These are phyloP conservation scores for Lepus oiostolus DNA, from an alignment of 2,797 vertebrate species.

Conservation along the genomic window DNA sequence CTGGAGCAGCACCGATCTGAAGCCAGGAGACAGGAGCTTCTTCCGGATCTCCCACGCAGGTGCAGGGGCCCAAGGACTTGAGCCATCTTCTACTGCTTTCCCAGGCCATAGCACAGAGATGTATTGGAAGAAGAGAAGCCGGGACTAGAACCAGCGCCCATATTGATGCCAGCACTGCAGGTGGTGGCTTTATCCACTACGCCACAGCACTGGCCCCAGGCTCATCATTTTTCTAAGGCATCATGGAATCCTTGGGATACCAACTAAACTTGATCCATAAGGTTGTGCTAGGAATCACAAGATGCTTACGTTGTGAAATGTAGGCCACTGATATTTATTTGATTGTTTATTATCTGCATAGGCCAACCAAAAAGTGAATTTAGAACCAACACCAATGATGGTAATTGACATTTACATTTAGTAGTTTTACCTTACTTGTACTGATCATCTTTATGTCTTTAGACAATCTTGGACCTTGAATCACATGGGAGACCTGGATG, in stretches of 20 bases:
- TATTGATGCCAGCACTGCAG: too few relatives aligned
- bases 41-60: too few relatives aligned
- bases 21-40: too few relatives aligned
- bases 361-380: neutral
- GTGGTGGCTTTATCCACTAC: too few relatives aligned
- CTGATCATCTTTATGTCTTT: neutral
- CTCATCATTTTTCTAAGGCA: constrained; percentile 54
- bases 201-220: neutral
- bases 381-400: neutral
- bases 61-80: too few relatives aligned
- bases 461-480: neutral
- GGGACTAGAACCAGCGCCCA: too few relatives aligned
- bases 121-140: too few relatives aligned
- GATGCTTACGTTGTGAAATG: constrained; percentile 13
- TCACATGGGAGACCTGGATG: too few relatives aligned
- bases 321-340: neutral
- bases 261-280: constrained; percentile 21
- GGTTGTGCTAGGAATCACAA: constrained; percentile 11
- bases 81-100: too few relatives aligned
- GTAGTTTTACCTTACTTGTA: neutral
- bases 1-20: too few relatives aligned
- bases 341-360: neutral
- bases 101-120: too few relatives aligned
- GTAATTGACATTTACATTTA: neutral
- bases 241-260: neutral